Evolutionary conservation across 2,888 invertebrate species (phyloP).

Genomic region (Halictus quadricinctus): DNA sequence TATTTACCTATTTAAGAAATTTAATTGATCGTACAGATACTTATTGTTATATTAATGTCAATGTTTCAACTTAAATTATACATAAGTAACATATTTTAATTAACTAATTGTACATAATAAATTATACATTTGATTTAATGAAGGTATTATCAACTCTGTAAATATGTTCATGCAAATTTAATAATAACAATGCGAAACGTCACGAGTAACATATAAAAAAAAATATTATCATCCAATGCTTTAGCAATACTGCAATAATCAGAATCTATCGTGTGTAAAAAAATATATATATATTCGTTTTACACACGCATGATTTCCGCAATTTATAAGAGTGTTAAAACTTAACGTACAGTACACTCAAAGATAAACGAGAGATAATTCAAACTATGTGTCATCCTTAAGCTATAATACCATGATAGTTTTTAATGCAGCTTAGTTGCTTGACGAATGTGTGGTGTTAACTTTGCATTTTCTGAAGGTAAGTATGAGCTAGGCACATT

Average conservation of each 20-base stretch:
- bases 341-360: background rate
- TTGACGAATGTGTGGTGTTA: conserved; percentile 1
- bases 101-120: background rate
- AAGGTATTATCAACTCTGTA: background rate
- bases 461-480: conserved; percentile 22
- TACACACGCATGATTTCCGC: too few species aligned
- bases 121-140: background rate
- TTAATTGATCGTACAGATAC: conserved; percentile 26
- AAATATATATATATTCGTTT: background rate
- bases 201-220: background rate
- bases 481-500: conserved; percentile 9
- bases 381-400: background rate
- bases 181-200: too few species aligned
- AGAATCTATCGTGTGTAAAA: background rate
- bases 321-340: background rate
- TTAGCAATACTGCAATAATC: background rate
- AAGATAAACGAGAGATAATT: conserved; percentile 4
- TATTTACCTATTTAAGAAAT: conserved; percentile 21
- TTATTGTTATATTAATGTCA: conserved; percentile 7
- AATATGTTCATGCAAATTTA: background rate
- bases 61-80: background rate
- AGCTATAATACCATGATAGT: background rate
- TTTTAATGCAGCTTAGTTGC: background rate
- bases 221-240: background rate
- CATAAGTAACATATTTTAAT: background rate